phyloP scores from a whole-genome alignment of 2,113 vertebrate genomes.

The Malurus alboscapulatus region DNA sequence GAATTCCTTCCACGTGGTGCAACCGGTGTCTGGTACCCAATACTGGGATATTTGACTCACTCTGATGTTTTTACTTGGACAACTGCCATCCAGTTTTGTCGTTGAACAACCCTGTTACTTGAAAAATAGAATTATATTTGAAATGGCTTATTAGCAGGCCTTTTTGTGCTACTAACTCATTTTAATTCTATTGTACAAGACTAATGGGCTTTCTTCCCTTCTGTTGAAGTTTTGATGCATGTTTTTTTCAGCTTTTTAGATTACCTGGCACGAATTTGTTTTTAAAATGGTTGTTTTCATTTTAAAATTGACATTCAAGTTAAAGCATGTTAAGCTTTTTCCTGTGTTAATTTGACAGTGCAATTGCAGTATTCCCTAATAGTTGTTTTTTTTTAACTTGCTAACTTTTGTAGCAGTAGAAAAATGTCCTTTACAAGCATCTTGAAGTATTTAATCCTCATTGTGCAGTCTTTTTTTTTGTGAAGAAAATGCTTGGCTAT shows the following conservation, averaged over 20 bases:
- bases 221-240: conserved; percentile 47
- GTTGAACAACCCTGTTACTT: background rate
- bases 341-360: conserved; percentile 1
- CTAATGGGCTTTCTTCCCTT: background rate
- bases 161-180: conserved; percentile 54
- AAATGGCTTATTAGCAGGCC: conserved; percentile 59
- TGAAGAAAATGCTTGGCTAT: conserved; percentile 27
- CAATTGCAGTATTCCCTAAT: background rate
- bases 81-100: conserved; percentile 72
- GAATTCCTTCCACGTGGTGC: background rate
- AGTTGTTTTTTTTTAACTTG: background rate
- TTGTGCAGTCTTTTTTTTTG: background rate
- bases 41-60: background rate
- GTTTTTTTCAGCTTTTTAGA: conserved; percentile 58
- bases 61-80: conserved; percentile 3
- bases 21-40: background rate
- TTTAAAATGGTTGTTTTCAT: conserved; percentile 50
- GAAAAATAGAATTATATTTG: conserved; percentile 45
- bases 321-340: conserved; percentile 63
- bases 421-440: background rate
- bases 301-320: conserved; percentile 24
- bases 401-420: conserved; percentile 2
- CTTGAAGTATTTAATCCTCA: conserved; percentile 1
- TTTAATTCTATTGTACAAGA: conserved; percentile 53
- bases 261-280: conserved; percentile 32